Base-by-base conservation (phyloP, 1,140 invertebrate species). In the Argopecten irradians region DNA sequence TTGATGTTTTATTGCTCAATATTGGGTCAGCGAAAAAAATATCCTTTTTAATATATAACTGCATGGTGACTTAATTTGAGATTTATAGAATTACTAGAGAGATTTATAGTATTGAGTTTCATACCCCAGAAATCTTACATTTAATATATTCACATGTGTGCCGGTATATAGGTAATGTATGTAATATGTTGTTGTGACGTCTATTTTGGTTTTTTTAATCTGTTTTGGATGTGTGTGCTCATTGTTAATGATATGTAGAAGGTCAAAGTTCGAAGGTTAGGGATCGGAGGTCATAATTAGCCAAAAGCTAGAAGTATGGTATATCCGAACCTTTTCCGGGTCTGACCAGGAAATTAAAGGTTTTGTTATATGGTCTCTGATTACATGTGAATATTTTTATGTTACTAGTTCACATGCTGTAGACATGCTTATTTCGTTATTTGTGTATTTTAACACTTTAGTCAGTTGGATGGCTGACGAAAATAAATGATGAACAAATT, bases 101-200 rank as follows among this genome's bases (percentile, higher is more conserved):
- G 55, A 71, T 71, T 71, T 71, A 71, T 71, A 71, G n/a, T 71
- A n/a, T 71, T 71, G 7, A 71, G 55, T 71, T 71, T 16, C n/a
- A 71, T 71, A 71, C n/a, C 55, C 55, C 55, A 71, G 55, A 71
- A 71, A 28, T 16, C 55, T 28, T 71, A 28, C 22, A n/a, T 28
- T 71, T 71, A 71, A 71, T 71, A 71, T 71, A 71, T 71, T 71
- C 55, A 71, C 28, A 55, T 71, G n/a, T 71, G n/a, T 71, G 22
- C 16, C 55, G 28, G 55, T 71, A n/a, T 5, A 71, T 8, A 2
- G 22, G 55, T n/a, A 71, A 19, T 46, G 14, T n/a, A 28, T 71
- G 55, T 71, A 71, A 28, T n/a, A 22, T 71, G 7, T 71, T 71
- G 55, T 46, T 46, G 3, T 46, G 3, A 46, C 13, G 43, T 46